phyloP scores from a whole-genome alignment of 2,888 invertebrate species.

The Cistogaster globosa region DNA sequence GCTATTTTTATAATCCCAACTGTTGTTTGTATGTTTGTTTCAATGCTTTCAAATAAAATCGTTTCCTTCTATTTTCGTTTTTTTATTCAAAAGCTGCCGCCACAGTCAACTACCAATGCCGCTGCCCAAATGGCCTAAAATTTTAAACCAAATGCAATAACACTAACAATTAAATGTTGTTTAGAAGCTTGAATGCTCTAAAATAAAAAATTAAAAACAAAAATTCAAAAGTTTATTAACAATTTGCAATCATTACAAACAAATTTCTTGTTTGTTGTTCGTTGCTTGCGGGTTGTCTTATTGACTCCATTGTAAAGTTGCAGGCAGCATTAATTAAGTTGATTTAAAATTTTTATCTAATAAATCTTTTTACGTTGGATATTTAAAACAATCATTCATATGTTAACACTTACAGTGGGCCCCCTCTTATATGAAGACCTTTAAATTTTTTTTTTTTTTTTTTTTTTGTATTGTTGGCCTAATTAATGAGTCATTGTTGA shows the following conservation, averaged over 20 bases:
- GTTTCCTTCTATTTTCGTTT: background rate
- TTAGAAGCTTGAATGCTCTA: constrained; percentile 37
- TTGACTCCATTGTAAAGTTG: constrained; percentile 6
- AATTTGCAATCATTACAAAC: constrained; percentile 64
- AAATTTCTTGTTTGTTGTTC: background rate
- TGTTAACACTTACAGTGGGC: background rate
- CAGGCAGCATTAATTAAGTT: constrained; percentile 63
- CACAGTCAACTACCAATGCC: constrained; percentile 50
- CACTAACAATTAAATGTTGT: constrained; percentile 49
- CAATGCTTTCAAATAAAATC: too few species aligned
- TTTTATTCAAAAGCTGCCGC: constrained; percentile 45
- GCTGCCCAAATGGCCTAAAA: constrained; percentile 60
- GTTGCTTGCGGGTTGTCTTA: constrained; percentile 15
- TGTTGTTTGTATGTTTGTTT: too few species aligned
- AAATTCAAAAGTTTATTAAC: constrained; percentile 51
- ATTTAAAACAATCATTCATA: constrained; percentile 27
- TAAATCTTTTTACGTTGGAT: constrained; percentile 58
- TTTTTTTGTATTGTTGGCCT: too few species aligned
- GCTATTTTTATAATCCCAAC: too few species aligned
- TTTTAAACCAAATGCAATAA: constrained; percentile 41
- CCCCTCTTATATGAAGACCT: background rate
- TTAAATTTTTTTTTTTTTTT: too few species aligned
- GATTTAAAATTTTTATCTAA: constrained; percentile 59
- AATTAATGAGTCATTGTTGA: too few species aligned
- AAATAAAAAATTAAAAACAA: constrained; percentile 6